These are phyloP conservation scores for Eupristina koningsbergeri DNA, from an alignment of 1,140 invertebrate genomes.

Conservation along the genomic window DNA sequence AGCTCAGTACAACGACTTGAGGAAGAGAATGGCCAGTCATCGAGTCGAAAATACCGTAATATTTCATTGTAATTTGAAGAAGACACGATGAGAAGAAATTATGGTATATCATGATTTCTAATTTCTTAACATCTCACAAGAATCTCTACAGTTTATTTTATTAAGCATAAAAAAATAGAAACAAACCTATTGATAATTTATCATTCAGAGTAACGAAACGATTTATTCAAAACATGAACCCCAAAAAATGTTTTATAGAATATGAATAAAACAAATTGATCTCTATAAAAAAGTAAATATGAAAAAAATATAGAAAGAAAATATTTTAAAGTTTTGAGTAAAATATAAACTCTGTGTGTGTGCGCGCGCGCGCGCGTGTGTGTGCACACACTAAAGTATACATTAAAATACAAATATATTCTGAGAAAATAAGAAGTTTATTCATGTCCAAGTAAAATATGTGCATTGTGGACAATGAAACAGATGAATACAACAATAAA, in stretches of 20 bases:
- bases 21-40: slow-evolving; percentile 42
- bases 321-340: slow-evolving; percentile 1
- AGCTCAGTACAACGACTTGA: slow-evolving; percentile 14
- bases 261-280: neutral
- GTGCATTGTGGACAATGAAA: slow-evolving; percentile 41
- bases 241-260: too few relatives aligned
- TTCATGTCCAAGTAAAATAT: slow-evolving; percentile 41
- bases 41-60: slow-evolving; percentile 27
- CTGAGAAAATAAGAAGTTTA: slow-evolving; percentile 29
- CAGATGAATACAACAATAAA: slow-evolving; percentile 44
- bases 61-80: slow-evolving; percentile 39
- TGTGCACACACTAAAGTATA: neutral
- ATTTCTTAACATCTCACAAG: slow-evolving; percentile 24
- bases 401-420: slow-evolving; percentile 40
- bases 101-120: slow-evolving; percentile 37
- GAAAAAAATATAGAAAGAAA: neutral
- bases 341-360: neutral
- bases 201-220: neutral
- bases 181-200: too few relatives aligned
- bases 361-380: neutral
- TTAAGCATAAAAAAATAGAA: too few relatives aligned
- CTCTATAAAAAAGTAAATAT: neutral
- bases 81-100: slow-evolving; percentile 28
- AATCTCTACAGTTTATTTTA: neutral
- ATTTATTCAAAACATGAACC: too few relatives aligned